Evolutionary conservation across 2,797 vertebrate genomes (phyloP).

Genomic region (Momotus momota): DNA sequence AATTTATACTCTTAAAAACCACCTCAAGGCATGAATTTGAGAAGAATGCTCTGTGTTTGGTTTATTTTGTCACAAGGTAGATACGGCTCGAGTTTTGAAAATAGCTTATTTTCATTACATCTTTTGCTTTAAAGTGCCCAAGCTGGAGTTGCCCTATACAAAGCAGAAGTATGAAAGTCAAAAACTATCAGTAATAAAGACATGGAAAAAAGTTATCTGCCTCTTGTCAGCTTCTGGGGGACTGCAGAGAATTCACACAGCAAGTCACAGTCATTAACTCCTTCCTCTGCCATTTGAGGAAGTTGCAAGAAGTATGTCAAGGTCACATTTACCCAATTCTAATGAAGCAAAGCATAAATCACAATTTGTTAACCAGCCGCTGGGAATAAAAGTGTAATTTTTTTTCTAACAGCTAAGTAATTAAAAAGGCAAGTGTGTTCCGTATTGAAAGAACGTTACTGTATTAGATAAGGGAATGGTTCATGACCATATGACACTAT

Average conservation of each 20-base stretch:
- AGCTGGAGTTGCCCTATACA: not conserved
- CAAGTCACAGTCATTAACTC: conserved; percentile 21
- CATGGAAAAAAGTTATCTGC: not conserved
- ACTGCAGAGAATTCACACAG: not conserved
- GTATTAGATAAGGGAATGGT: conserved; percentile 71
- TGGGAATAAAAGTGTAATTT: conserved; percentile 45
- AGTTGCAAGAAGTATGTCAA: conserved; percentile 65
- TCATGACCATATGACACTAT: conserved; percentile 63
- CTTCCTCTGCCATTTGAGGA: conserved; percentile 17
- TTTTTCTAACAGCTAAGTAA: conserved; percentile 64
- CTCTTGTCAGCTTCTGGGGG: not conserved
- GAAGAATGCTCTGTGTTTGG: not conserved
- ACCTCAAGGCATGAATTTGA: not conserved
- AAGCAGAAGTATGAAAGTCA: not conserved
- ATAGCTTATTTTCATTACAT: not conserved
- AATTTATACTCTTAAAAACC: not conserved
- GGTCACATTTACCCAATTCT: conserved; percentile 62
- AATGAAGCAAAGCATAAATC: conserved; percentile 69
- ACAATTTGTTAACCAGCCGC: conserved; percentile 62
- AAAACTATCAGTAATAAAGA: not conserved
- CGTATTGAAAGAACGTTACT: conserved; percentile 57
- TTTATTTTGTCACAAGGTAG: not conserved
- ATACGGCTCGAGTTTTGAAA: not conserved
- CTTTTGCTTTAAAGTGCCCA: not conserved
- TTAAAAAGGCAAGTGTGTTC: conserved; percentile 75